These are phyloP conservation scores for Leptinotarsa lineolata DNA, from an alignment of 1,140 invertebrate species.

Conservation along the genomic window DNA sequence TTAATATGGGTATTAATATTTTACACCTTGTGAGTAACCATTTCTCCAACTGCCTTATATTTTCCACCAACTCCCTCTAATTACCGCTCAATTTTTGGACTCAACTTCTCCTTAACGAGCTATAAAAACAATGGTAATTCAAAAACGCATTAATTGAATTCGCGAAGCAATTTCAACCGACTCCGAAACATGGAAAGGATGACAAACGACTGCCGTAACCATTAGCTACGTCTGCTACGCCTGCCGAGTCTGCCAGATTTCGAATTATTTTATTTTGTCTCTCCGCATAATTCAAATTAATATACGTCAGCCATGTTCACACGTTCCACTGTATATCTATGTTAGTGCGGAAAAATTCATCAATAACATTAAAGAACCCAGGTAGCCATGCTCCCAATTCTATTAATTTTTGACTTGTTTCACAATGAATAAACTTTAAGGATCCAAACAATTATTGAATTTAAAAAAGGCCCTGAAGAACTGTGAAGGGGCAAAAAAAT, in stretches of 20 bases:
- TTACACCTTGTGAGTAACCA: no score
- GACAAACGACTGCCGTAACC: constrained; percentile 7
- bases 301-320: constrained; percentile 2
- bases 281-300: constrained; percentile 3
- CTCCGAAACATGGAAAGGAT: background rate
- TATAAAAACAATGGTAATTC: background rate
- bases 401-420: no score
- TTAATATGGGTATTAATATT: no score
- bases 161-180: background rate
- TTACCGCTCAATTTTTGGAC: no score
- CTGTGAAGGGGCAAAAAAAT: no score
- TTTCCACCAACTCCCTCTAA: no score
- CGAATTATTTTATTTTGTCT: constrained; percentile 6
- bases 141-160: constrained; percentile 1
- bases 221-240: background rate
- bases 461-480: no score
- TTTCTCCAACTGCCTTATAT: no score
- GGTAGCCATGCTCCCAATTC: no score
- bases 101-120: background rate
- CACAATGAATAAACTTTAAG: no score
- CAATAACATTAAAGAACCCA: background rate
- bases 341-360: background rate
- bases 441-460: no score
- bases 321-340: background rate
- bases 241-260: background rate